Evolutionary conservation across 2,113 vertebrate genomes (phyloP), one percentile per base, ranked within the genome.

Genomic region (Oreochromis tanganicae): DNA sequence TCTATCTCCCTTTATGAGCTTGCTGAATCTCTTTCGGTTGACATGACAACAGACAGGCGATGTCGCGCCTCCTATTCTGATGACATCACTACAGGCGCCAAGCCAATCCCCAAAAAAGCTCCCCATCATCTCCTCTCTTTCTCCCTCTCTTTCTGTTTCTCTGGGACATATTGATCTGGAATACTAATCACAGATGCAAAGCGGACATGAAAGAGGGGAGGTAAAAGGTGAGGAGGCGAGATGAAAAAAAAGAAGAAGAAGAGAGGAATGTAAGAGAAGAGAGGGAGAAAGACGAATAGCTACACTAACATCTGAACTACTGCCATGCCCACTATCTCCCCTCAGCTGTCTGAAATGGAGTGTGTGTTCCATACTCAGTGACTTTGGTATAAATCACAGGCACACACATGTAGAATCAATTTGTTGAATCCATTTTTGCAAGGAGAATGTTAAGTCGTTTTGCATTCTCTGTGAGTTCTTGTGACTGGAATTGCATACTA

Each of bases 11-110:
- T 80, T 75, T 80, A 48, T 38, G 89, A 88, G 83, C 43, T 63
- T 88, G 83, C 86, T 68, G 82, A 87, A 85, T 91, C 90, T 85
- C 81, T 85, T 90, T 85, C 48, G 81, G 95, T 95, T 95, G 94
- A 95, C 94, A 95, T 96, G 94, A 96, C 94, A 95, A 95, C 94
- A 93, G 94, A 94, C 94, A 84, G 90, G 46, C 92, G 4, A 90
- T 87, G 93, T 91, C 82, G 80, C 73, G 87, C 90, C 92, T 93
- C 90, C 83, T 89, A 89, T 84, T 88, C 88, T 85, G 87, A 80
- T 95, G 94, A 96, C 94, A 94, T 96, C 94, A 95, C 90, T 59
- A 91, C 90, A 90, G 93, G 88, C 91, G 80, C 92, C 91, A 83
- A 78, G 92, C 91, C 92, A 92, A 78, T 50, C 82, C 87, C 59